These are phyloP conservation scores for Bombus pascuorum DNA, from an alignment of 1,140 invertebrate species.

Conservation along the genomic window DNA sequence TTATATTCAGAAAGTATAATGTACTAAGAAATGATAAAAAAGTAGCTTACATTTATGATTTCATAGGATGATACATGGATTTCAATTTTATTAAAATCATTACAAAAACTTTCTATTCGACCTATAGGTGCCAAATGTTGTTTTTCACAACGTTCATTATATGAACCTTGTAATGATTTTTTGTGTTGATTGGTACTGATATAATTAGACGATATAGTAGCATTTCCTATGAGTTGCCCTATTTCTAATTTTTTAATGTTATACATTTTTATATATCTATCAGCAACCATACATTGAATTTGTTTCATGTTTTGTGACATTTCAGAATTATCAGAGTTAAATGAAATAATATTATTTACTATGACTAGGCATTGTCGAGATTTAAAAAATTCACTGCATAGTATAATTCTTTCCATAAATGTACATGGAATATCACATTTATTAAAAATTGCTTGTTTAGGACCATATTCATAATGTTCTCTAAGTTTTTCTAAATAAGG, in stretches of 20 bases:
- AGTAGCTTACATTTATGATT: slow-evolving; percentile 25
- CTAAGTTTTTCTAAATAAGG: slow-evolving; percentile 81
- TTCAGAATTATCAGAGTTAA: slow-evolving; percentile 59
- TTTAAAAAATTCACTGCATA: slow-evolving; percentile 86
- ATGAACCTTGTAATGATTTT: slow-evolving; percentile 68
- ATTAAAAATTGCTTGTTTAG: slow-evolving; percentile 84
- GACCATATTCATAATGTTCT: slow-evolving; percentile 80
- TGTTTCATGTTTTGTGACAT: slow-evolving; percentile 25
- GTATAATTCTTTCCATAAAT: slow-evolving; percentile 88
- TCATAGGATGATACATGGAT: background rate
- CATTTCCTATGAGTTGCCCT: slow-evolving; percentile 66
- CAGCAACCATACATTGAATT: slow-evolving; percentile 64
- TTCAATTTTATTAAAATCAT: slow-evolving; percentile 33
- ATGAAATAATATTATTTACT: slow-evolving; percentile 85
- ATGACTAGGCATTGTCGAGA: slow-evolving; percentile 86
- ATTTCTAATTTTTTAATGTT: slow-evolving; percentile 62
- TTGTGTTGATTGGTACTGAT: slow-evolving; percentile 32
- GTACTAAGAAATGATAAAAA: slow-evolving; percentile 30
- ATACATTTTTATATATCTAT: slow-evolving; percentile 68
- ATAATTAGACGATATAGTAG: slow-evolving; percentile 1
- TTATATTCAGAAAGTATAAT: slow-evolving; percentile 8
- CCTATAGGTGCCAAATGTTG: slow-evolving; percentile 53
- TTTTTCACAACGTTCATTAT: slow-evolving; percentile 70
- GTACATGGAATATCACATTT: slow-evolving; percentile 84
- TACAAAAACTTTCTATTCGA: slow-evolving; percentile 55